Evolutionary conservation across 2,797 vertebrate species (phyloP), one percentile per base, ranked within the genome.

Genomic region (Oryzias dopingdopingensis): DNA sequence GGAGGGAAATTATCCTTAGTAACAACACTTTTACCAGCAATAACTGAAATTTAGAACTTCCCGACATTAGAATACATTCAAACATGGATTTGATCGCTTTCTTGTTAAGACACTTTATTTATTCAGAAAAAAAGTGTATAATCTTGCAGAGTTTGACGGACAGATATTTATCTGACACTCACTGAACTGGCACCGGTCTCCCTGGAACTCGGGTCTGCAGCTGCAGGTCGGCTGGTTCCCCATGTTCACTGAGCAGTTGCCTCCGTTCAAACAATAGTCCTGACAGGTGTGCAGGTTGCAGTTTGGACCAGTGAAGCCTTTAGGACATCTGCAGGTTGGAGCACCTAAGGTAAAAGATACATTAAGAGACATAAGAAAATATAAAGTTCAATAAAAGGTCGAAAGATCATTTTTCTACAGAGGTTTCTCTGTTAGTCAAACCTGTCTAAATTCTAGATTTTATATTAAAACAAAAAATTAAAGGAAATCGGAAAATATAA

Each of bases 161-260:
- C 4, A 18, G 0, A 37, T n/a, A 22, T 51, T 2, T 20, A 48
- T 14, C 17, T 26, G 24, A 17, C 70, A 94, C 96, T 95, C 86
- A 98, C 96, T 92, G 92, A 93, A 97, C 85, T 97, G 95, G 91
- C 96, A 98, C 81, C 92, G 93, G 89, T 97, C 96, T 4, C 96
- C 96, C 46, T 89, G 89, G 89, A 91, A 96, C 56, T 88, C 86
- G 0, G 84, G 49, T 0, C 65, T 82, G 79, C 96, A 98, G 77
- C 88, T 92, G 77, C 96, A 98, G 82, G 86, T 94, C 45, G 96
- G 95, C 82, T 98, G 96, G 90, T 98, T 98, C 82, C 96, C 96
- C 56, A 88, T 87, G 89, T 92, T 98, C 74, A 98, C 96, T 0
- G 91, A 81, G 87, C 96, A 98, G 80, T 88, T 94, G 64, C 94